Conservation (phyloP, 2,797 vertebrate species). For the Enteromius viviparus region DNA sequence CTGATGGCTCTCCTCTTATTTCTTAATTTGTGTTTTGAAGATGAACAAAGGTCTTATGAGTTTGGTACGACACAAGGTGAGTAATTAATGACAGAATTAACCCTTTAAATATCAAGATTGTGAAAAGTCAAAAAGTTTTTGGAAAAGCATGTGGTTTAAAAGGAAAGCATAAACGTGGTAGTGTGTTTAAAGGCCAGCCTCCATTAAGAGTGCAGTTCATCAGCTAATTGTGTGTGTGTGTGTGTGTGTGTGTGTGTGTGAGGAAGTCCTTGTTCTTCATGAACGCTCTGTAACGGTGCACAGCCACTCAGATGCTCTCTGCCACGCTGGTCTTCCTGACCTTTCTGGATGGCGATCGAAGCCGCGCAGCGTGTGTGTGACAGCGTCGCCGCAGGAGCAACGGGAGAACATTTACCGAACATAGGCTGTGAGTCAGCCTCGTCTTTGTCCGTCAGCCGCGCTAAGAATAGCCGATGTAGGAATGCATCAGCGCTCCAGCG, state of each 20-base stretch:
- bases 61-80: too few species aligned
- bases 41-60: too few species aligned
- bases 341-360: constrained; percentile 15
- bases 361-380: not conserved
- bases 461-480: constrained; percentile 1
- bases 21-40: too few species aligned
- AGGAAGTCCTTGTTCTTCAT: not conserved
- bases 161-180: not conserved
- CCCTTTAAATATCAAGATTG: too few species aligned
- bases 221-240: not conserved
- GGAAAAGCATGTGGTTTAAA: not conserved
- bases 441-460: not conserved
- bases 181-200: not conserved
- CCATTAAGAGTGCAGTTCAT: not conserved
- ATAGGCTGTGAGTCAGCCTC: constrained; percentile 36
- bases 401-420: constrained; percentile 19
- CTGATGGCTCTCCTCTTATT: too few species aligned
- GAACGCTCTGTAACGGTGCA: not conserved
- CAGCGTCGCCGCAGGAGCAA: not conserved
- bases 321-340: not conserved
- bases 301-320: not conserved
- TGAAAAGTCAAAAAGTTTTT: not conserved
- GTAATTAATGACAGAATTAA: too few species aligned
- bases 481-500: constrained; percentile 9
- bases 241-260: not conserved